These are phyloP conservation scores for Crossocerus cetratus DNA, from an alignment of 2,888 invertebrate species.

Conservation along the genomic window DNA sequence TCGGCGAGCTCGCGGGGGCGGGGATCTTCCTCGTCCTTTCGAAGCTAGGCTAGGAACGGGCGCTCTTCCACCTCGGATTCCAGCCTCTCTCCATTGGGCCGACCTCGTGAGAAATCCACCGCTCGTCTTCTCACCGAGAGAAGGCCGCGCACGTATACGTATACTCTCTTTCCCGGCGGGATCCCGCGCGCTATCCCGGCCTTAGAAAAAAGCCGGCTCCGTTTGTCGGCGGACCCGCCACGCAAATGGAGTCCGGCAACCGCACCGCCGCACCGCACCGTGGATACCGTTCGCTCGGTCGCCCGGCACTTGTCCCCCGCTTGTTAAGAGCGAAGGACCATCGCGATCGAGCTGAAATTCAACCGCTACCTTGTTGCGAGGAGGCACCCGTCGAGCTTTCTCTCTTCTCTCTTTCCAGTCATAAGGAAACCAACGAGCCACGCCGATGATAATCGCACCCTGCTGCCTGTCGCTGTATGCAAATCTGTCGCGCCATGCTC, in stretches of 20 bases:
- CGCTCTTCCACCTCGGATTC: conserved; percentile 25
- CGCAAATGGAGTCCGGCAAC: too few relatives aligned
- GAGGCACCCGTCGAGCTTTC: conserved; percentile 25
- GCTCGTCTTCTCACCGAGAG: conserved; percentile 5
- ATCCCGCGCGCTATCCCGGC: not conserved
- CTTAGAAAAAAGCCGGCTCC: conserved; percentile 2
- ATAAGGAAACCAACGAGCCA: conserved; percentile 8
- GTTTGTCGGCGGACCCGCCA: not conserved
- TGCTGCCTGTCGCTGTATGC: conserved; percentile 38
- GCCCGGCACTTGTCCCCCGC: too few relatives aligned
- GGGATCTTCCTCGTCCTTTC: conserved; percentile 19
- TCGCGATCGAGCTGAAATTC: too few relatives aligned
- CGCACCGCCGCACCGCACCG: too few relatives aligned
- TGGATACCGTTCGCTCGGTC: too few relatives aligned
- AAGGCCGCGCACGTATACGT: too few relatives aligned
- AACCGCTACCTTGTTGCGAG: too few relatives aligned
- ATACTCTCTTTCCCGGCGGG: not conserved
- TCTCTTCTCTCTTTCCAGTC: conserved; percentile 12
- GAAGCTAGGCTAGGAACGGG: conserved; percentile 13
- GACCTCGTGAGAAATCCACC: conserved; percentile 45
- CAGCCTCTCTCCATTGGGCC: conserved; percentile 6
- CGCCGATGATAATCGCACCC: conserved; percentile 40
- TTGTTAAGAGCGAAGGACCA: too few relatives aligned
- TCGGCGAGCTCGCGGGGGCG: conserved; percentile 29
- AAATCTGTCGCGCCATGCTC: conserved; percentile 23